A percentile compares a stretch with the other conserved stretches of the same genome.
Conservation (phyloP, 2,888 invertebrate species). For the Orthosia cruda region DNA sequence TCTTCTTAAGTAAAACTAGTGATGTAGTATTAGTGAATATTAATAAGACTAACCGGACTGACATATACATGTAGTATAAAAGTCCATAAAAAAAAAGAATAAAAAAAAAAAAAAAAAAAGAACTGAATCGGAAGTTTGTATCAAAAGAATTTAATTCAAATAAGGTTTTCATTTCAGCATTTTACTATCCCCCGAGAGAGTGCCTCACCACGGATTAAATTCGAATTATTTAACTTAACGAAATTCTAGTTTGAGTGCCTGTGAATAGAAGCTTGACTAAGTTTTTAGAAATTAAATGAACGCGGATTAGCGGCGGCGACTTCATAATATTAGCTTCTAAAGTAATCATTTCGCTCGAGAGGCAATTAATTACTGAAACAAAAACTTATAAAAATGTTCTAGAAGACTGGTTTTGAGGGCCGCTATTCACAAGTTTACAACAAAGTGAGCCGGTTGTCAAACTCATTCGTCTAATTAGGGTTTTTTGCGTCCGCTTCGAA, state of each 20-base stretch:
- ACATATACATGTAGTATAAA: no score
- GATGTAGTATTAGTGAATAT: no score
- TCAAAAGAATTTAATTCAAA: slow-evolving; percentile 80
- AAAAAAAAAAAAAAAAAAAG: no score
- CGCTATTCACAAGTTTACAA: slow-evolving; percentile 45
- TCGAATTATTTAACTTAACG: slow-evolving; percentile 70
- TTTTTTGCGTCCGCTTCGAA: slow-evolving; percentile 72
- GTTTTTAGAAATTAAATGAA: slow-evolving; percentile 67
- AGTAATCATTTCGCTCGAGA: slow-evolving; percentile 46
- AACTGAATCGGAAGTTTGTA: slow-evolving; percentile 75
- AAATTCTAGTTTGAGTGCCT: slow-evolving; percentile 69
- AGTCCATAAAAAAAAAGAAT: no score
- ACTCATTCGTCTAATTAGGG: slow-evolving; percentile 78
- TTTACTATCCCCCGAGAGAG: slow-evolving; percentile 68
- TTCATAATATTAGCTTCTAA: slow-evolving; percentile 52
- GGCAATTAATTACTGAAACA: slow-evolving; percentile 39
- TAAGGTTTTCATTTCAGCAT: slow-evolving; percentile 76
- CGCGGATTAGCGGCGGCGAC: slow-evolving; percentile 47
- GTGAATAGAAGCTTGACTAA: slow-evolving; percentile 59
- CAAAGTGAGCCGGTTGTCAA: slow-evolving; percentile 66
- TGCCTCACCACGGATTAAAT: slow-evolving; percentile 70
- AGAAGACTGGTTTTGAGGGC: slow-evolving; percentile 29
- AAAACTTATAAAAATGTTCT: slow-evolving; percentile 35
- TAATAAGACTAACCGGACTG: no score
- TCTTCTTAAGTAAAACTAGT: no score